phyloP scores from a whole-genome alignment of 1,140 invertebrate species.

The Lepidotrigona ventralis region DNA sequence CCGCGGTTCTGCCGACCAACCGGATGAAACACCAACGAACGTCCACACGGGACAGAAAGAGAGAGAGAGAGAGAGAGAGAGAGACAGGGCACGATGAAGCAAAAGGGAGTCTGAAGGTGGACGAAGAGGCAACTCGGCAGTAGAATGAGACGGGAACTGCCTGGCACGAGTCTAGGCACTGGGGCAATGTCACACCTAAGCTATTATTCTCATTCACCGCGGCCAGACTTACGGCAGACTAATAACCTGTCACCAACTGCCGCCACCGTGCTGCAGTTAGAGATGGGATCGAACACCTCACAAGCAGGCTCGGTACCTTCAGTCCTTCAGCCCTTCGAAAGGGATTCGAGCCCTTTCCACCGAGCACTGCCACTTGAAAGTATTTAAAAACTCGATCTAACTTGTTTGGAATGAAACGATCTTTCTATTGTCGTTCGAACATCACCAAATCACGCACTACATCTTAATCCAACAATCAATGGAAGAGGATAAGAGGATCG shows the following conservation, averaged over 20 bases:
- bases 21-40: conserved; percentile 37
- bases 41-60: conserved; percentile 32
- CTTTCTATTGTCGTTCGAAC: too few relatives aligned
- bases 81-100: conserved; percentile 3
- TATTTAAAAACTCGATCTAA: too few relatives aligned
- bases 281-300: too few relatives aligned
- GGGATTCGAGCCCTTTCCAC: too few relatives aligned
- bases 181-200: conserved; percentile 76
- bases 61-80: conserved; percentile 51
- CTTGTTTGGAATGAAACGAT: too few relatives aligned
- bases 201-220: conserved; percentile 73
- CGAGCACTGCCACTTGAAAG: too few relatives aligned
- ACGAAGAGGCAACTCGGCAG: conserved; percentile 22
- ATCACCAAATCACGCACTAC: too few relatives aligned
- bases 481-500: too few relatives aligned
- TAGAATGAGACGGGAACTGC: conserved; percentile 38
- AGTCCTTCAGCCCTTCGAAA: too few relatives aligned
- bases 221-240: conserved; percentile 74
- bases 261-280: conserved; percentile 33
- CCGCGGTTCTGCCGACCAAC: conserved; percentile 30
- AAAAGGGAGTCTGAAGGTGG: conserved; percentile 27
- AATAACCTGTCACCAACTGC: conserved; percentile 74
- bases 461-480: too few relatives aligned
- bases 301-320: too few relatives aligned
- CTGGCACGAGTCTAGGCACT: conserved; percentile 73